Evolutionary conservation across 2,888 invertebrate genomes (phyloP), one percentile per base, ranked within the genome.

Genomic region (Dicranocentrus wangi): DNA sequence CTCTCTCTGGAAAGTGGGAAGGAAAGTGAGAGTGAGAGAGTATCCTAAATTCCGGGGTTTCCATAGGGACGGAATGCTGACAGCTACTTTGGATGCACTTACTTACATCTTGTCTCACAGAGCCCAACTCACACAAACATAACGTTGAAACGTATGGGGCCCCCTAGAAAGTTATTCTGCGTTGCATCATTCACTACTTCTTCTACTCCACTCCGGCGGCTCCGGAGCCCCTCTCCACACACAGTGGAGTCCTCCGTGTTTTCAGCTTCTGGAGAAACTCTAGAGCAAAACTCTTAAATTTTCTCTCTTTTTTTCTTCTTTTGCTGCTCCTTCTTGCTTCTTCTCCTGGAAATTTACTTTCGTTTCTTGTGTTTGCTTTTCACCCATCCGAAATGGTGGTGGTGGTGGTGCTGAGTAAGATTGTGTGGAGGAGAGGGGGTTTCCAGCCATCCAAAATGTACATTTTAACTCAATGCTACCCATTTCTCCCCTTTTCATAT

Each of bases 31-130:
- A 55, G 75, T 32, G 65, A 75, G 39, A 75, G 66, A 32, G 15
- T 66, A 75, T 53, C 75, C 53, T 39, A 75, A 75, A 65, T 75
- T 75, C 55, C 63, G 51, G 32, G n/a, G 8, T 47, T 47, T 13
- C 47, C 47, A 47, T 15, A 47, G 47, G 17, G 17, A 47, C n/a
- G 47, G 15, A 47, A n/a, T 15, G 47, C 47, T 47, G 47, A 47
- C 47, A 47, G 47, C 47, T 15, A 47, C n/a, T 47, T 47, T 47
- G 47, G 47, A 47, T 47, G n/a, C n/a, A 47, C n/a, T 47, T 17
- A 47, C 47, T 17, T 47, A n/a, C n/a, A n/a, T n/a, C n/a, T n/a
- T n/a, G n/a, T n/a, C n/a, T n/a, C n/a, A n/a, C n/a, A n/a, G n/a
- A n/a, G n/a, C n/a, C n/a, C n/a, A n/a, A n/a, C n/a, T n/a, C n/a